Evolutionary conservation across 2,888 invertebrate species (phyloP).

Genomic region (Furcula furcula): DNA sequence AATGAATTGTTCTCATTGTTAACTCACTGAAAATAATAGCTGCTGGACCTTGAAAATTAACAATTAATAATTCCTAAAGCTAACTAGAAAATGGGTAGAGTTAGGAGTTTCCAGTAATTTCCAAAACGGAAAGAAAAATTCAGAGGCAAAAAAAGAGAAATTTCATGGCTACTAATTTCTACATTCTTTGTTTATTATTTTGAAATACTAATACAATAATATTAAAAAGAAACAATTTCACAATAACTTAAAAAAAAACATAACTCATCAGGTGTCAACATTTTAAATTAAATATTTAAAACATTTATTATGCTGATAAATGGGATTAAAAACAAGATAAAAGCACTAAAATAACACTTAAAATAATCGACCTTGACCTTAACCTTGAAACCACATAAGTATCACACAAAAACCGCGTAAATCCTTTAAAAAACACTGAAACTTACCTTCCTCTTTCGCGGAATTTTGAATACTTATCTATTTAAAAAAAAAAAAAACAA

Average conservation of each 20-base stretch:
- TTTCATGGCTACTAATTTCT: no score
- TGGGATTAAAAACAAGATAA: background rate
- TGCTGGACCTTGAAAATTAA: background rate
- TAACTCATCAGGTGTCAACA: no score
- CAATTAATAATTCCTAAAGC: no score
- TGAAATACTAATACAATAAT: no score
- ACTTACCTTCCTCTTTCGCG: constrained; percentile 78
- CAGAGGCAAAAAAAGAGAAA: no score
- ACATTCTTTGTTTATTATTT: no score
- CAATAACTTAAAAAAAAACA: no score
- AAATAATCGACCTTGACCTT: background rate
- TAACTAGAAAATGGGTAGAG: no score
- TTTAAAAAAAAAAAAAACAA: constrained; percentile 23
- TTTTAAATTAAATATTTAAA: no score
- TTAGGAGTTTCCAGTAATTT: no score
- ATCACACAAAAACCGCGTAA: background rate
- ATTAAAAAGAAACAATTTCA: no score
- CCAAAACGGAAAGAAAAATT: no score
- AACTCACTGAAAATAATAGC: background rate
- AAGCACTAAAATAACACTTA: constrained; percentile 13
- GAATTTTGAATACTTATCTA: constrained; percentile 63
- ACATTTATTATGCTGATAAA: background rate
- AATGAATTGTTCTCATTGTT: background rate
- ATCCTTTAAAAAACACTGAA: background rate
- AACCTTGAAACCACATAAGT: background rate